These are phyloP conservation scores for Rhyacophila brunnea DNA, from an alignment of 1,140 invertebrate genomes.

Conservation along the genomic window DNA sequence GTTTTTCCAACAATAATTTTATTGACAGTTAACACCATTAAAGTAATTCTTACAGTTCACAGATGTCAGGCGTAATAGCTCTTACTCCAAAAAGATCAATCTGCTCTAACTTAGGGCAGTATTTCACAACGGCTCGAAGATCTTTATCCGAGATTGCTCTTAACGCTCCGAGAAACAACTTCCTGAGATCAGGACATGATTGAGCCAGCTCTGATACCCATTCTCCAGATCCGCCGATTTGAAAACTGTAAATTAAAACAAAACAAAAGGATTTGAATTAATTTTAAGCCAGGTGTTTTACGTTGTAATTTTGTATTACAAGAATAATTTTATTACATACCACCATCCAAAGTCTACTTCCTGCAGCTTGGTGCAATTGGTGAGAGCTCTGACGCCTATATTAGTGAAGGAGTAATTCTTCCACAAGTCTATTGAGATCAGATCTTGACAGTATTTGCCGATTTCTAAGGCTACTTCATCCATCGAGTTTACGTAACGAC, in stretches of 20 bases:
- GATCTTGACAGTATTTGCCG: conserved; percentile 61
- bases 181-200: conserved; percentile 66
- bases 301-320: not conserved
- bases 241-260: conserved; percentile 44
- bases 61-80: conserved; percentile 70
- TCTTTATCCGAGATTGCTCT: conserved; percentile 76
- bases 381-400: conserved; percentile 66
- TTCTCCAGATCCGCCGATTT: conserved; percentile 55
- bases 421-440: conserved; percentile 83
- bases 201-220: conserved; percentile 53
- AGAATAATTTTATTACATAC: conserved; percentile 55
- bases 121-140: conserved; percentile 65
- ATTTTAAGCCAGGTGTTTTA: no score
- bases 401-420: conserved; percentile 74
- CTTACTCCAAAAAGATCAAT: conserved; percentile 80
- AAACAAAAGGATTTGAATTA: no score
- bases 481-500: conserved; percentile 58
- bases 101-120: conserved; percentile 68
- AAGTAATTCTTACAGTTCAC: conserved; percentile 54
- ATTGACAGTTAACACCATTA: no score
- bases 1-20: not conserved
- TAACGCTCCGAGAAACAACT: conserved; percentile 74
- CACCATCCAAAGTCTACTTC: conserved; percentile 91
- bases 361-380: conserved; percentile 67
- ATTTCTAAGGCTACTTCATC: conserved; percentile 69